A percentile compares a stretch with the other conserved stretches of the same genome.
phyloP scores from a whole-genome alignment of 2,113 vertebrate genomes.

The Chascanopsetta lugubris region DNA sequence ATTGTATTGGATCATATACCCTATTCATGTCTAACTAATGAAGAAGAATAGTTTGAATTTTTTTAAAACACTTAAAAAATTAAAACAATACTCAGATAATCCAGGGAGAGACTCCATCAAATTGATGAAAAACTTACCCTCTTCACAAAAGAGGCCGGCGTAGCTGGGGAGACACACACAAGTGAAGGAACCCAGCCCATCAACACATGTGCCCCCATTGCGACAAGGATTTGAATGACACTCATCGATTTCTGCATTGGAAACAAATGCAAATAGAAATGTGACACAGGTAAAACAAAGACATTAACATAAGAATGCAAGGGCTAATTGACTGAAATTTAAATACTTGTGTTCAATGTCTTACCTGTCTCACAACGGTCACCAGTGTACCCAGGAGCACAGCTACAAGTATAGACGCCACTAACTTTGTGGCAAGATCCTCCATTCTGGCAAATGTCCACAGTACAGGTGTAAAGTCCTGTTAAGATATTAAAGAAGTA shows the following conservation, averaged over 20 bases:
- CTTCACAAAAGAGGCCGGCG: slow-evolving; percentile 88
- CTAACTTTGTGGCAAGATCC: slow-evolving; percentile 88
- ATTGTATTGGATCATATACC: neutral
- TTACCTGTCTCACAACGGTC: slow-evolving; percentile 92
- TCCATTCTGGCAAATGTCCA: slow-evolving; percentile 88
- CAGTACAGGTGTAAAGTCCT: slow-evolving; percentile 87
- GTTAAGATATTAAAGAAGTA: slow-evolving; percentile 37
- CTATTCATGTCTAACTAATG: neutral
- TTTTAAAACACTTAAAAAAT: neutral
- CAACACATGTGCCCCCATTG: slow-evolving; percentile 94
- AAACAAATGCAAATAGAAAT: slow-evolving; percentile 24
- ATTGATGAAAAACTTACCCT: slow-evolving; percentile 80
- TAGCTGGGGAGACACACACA: slow-evolving; percentile 96
- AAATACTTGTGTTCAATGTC: neutral
- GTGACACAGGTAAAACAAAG: neutral
- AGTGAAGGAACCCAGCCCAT: slow-evolving; percentile 86
- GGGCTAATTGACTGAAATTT: neutral
- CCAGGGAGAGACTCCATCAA: neutral
- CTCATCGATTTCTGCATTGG: slow-evolving; percentile 89
- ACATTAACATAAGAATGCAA: neutral
- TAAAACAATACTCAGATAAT: neutral
- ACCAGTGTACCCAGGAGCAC: slow-evolving; percentile 90
- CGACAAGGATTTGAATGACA: slow-evolving; percentile 94
- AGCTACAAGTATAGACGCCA: slow-evolving; percentile 85
- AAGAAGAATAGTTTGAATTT: neutral